phyloP scores from a whole-genome alignment of 2,888 invertebrate species.

The Fabriciana adippe region DNA sequence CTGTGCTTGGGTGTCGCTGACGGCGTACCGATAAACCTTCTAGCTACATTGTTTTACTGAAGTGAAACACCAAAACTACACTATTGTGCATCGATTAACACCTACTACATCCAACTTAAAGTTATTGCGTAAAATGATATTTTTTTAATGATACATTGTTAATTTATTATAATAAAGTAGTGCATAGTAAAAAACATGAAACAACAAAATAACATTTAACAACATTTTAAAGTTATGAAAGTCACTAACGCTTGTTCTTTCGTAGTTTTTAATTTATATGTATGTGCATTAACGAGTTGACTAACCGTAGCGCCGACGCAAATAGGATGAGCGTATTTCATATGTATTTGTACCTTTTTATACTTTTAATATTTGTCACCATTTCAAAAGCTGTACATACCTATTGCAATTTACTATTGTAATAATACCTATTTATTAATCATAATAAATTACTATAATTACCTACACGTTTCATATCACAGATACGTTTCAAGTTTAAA shows the following conservation, averaged over 20 bases:
- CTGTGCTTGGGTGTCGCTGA: slow-evolving; percentile 49
- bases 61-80: slow-evolving; percentile 6
- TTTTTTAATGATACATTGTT: too few species aligned
- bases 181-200: background rate
- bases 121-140: background rate
- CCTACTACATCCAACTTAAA: background rate
- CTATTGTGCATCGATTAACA: background rate
- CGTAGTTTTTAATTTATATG: background rate
- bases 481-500: too few species aligned
- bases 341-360: background rate
- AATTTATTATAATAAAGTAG: background rate
- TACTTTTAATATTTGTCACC: slow-evolving; percentile 8
- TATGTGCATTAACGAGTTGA: slow-evolving; percentile 5
- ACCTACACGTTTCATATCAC: too few species aligned
- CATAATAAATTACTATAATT: too few species aligned
- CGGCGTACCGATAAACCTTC: slow-evolving; percentile 44
- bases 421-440: too few species aligned
- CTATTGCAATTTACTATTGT: too few species aligned
- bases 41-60: slow-evolving; percentile 19
- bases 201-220: background rate
- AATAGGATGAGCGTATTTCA: slow-evolving; percentile 6
- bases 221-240: background rate
- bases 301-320: slow-evolving; percentile 14
- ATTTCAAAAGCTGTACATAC: background rate
- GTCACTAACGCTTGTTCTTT: background rate